Base-by-base conservation (phyloP, 2,113 vertebrate genomes). In the Lophochroa leadbeateri region DNA sequence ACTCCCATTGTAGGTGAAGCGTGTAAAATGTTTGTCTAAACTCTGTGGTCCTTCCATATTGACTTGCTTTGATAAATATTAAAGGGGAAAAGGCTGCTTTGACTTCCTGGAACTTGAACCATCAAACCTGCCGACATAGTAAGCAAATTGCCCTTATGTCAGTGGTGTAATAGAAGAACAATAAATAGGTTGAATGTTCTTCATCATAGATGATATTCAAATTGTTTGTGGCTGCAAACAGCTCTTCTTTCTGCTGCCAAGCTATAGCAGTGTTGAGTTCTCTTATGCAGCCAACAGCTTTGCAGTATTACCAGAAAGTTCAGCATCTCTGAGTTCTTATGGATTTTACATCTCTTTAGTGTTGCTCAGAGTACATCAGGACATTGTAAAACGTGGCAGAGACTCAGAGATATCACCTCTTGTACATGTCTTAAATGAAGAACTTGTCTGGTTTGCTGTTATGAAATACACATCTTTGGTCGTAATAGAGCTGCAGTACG, bases 41-140 rank as follows among this genome's bases (percentile, higher is more conserved):
- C 71, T 63, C 86, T 11, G 4, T 27, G 60, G 64, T 76, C 86
- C 57, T 86, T 55, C 31, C 35, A 4, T 83, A 44, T 82, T 84
- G 93, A 94, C 76, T 94, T 93, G 74, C 49, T 87, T 52, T 74
- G 85, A 77, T 95, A 90, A 94, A 96, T 70, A 86, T 67, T 88
- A 74, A 95, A 90, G 85, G 88, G 13, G 82, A 82, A 31, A 88
- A 69, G 69, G 75, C 46, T 7, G 4, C 37, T 67, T 74, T 44
- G 78, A 64, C 86, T 93, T 96, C 88, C 88, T 86, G 94, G 85
- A 94, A 91, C 61, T 60, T 20, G 43, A 86, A 3, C 72, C 74
- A 23, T 46, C 27, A 2, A 6, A 63, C 39, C 89, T 79, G 61
- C 77, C 77, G 75, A 0, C 21, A 18, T 13, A 10, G 80, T 33